A percentile compares a stretch with the other conserved stretches of the same genome.
These are phyloP conservation scores for Lasioglossum baleicum DNA, from an alignment of 1,140 invertebrate species.

Conservation along the genomic window DNA sequence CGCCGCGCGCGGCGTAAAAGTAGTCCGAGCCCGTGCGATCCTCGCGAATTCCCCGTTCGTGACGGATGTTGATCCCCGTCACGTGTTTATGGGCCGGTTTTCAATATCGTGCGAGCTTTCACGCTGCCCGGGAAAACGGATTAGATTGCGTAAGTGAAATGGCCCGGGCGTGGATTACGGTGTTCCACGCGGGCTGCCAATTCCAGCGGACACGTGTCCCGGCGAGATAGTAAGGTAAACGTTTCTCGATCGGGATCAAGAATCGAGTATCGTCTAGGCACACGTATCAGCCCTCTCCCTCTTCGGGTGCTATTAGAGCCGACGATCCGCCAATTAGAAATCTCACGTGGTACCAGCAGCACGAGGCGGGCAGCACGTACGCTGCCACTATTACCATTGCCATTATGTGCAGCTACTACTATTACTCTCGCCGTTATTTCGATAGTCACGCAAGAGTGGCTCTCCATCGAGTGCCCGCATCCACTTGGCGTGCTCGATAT, in stretches of 20 bases:
- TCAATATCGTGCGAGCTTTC: neutral
- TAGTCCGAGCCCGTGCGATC: neutral
- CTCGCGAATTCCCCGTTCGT: neutral
- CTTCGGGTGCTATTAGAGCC: slow-evolving; percentile 53
- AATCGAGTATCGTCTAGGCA: slow-evolving; percentile 45
- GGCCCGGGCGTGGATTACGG: neutral
- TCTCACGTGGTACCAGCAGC: slow-evolving; percentile 42
- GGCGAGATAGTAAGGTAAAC: slow-evolving; percentile 17
- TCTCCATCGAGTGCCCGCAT: slow-evolving; percentile 30
- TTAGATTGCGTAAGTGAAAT: slow-evolving; percentile 5
- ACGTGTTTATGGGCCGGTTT: neutral
- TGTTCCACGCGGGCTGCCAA: neutral
- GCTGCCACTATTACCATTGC: slow-evolving; percentile 47
- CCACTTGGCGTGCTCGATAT: slow-evolving; percentile 17
- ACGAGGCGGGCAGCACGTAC: slow-evolving; percentile 37
- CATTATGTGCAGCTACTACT: slow-evolving; percentile 50
- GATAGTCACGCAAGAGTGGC: slow-evolving; percentile 50
- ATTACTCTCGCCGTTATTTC: slow-evolving; percentile 55
- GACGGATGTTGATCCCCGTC: neutral
- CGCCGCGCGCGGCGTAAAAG: neutral
- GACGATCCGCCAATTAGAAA: slow-evolving; percentile 63
- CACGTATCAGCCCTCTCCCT: slow-evolving; percentile 27
- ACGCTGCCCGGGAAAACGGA: slow-evolving; percentile 5
- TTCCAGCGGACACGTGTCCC: slow-evolving; percentile 6
- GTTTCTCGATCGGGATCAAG: slow-evolving; percentile 36